Conservation (phyloP, 2,888 invertebrate species). For the Melanchra persicariae region DNA sequence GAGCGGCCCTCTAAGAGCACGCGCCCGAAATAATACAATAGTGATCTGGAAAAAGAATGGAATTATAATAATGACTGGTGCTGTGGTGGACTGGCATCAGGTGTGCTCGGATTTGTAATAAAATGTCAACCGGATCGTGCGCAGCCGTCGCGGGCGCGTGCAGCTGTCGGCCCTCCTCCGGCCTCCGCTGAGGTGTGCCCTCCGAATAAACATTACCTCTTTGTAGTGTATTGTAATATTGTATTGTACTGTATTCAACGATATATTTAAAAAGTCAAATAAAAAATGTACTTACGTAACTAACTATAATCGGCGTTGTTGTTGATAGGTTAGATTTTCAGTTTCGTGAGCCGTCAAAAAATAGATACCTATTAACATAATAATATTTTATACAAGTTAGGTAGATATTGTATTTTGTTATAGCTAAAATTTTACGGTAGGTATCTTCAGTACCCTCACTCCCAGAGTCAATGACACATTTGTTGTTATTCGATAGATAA, state of each 20-base stretch:
- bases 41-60: slow-evolving; percentile 79
- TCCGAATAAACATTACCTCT: slow-evolving; percentile 83
- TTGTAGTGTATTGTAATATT: slow-evolving; percentile 74
- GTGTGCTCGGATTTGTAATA: slow-evolving; percentile 88
- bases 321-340: neutral
- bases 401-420: no score
- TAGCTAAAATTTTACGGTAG: no score
- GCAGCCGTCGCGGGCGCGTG: slow-evolving; percentile 87
- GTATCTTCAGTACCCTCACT: neutral
- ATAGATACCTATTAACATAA: no score
- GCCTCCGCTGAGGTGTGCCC: slow-evolving; percentile 79
- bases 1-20: no score
- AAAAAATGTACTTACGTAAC: slow-evolving; percentile 11
- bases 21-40: slow-evolving; percentile 75
- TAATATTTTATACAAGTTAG: no score
- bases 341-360: neutral
- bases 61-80: slow-evolving; percentile 86
- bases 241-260: slow-evolving; percentile 72
- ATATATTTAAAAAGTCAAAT: slow-evolving; percentile 56
- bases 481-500: neutral
- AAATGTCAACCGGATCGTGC: slow-evolving; percentile 85
- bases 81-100: slow-evolving; percentile 87
- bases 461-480: neutral
- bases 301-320: slow-evolving; percentile 13
- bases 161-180: slow-evolving; percentile 85